These are phyloP conservation scores for Phthorimaea operculella DNA, from an alignment of 1,140 invertebrate genomes.

Conservation along the genomic window DNA sequence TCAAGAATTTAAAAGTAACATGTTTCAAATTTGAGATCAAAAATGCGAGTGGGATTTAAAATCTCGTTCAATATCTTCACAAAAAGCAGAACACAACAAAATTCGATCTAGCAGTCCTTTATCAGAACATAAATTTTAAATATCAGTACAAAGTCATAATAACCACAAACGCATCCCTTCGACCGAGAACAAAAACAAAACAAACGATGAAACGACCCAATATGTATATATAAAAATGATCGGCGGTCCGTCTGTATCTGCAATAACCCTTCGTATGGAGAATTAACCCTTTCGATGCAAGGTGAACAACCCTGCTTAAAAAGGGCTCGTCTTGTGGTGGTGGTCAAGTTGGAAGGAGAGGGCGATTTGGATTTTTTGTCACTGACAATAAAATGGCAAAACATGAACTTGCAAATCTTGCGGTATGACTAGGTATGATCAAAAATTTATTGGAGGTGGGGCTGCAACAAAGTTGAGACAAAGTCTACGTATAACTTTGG, in stretches of 20 bases:
- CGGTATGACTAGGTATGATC: no score
- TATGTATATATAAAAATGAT: conserved; percentile 27
- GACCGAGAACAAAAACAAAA: conserved; percentile 37
- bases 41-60: no score
- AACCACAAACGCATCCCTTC: conserved; percentile 19
- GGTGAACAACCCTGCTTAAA: conserved; percentile 61
- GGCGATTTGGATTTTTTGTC: no score
- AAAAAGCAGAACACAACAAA: no score
- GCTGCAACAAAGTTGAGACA: no score
- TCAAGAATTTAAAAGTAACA: no score
- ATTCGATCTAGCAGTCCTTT: neutral
- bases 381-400: no score
- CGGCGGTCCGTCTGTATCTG: conserved; percentile 15
- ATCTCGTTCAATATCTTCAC: no score
- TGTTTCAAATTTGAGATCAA: no score
- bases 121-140: neutral
- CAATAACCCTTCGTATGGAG: conserved; percentile 42
- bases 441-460: no score
- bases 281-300: conserved; percentile 61
- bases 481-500: no score
- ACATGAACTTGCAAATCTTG: no score
- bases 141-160: neutral
- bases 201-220: conserved; percentile 16
- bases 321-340: conserved; percentile 32
- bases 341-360: neutral